These are phyloP conservation scores for Euzophera pinguis DNA, from an alignment of 2,888 invertebrate species.

Conservation along the genomic window DNA sequence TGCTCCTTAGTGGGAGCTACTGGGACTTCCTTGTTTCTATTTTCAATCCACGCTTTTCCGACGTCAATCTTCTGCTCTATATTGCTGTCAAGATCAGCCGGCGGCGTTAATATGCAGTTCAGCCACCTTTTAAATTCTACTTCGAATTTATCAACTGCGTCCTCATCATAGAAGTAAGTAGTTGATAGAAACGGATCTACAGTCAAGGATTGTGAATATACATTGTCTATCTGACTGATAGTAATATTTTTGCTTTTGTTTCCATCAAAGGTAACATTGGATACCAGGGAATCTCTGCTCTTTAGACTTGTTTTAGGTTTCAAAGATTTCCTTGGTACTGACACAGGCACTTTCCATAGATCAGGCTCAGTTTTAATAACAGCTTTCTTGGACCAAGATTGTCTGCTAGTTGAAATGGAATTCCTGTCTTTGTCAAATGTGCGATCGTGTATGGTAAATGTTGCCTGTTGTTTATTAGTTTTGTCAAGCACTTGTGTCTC, in stretches of 20 bases:
- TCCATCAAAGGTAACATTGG: constrained; percentile 43
- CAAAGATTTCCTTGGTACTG: constrained; percentile 39
- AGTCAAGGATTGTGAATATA: constrained; percentile 73
- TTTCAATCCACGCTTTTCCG: constrained; percentile 87
- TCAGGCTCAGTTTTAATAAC: constrained; percentile 55
- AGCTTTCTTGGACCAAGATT: constrained; percentile 65
- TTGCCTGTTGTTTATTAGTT: constrained; percentile 49
- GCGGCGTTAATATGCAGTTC: constrained; percentile 87
- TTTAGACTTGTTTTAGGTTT: constrained; percentile 42
- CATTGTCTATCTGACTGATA: constrained; percentile 57
- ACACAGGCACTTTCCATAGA: constrained; percentile 60
- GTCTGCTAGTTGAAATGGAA: constrained; percentile 32
- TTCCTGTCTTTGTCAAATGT: constrained; percentile 57
- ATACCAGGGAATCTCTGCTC: constrained; percentile 37
- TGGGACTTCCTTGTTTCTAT: constrained; percentile 82
- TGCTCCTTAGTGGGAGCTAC: constrained; percentile 85
- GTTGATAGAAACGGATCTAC: constrained; percentile 84
- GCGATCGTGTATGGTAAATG: constrained; percentile 60
- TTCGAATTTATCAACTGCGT: constrained; percentile 84
- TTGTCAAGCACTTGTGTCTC: constrained; percentile 53
- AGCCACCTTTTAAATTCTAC: constrained; percentile 88
- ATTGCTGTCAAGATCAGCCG: constrained; percentile 83
- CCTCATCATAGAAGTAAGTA: constrained; percentile 83
- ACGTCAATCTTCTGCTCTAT: constrained; percentile 84
- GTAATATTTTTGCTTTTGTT: constrained; percentile 69